Base-by-base conservation (phyloP, 1,140 invertebrate genomes). In the Drosophila biarmipes region DNA sequence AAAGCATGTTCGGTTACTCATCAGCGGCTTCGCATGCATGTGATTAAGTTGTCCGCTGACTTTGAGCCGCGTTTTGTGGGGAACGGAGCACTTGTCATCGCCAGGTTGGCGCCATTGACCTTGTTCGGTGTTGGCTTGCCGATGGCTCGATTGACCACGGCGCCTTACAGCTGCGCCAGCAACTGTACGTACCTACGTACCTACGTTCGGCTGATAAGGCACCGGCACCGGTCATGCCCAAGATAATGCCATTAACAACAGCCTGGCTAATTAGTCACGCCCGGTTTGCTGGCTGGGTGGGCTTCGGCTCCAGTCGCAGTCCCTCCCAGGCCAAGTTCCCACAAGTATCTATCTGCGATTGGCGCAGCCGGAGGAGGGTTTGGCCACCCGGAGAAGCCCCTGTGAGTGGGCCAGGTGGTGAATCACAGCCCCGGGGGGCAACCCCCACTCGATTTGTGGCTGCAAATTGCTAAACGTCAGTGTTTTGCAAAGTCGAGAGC, bases 211-310 rank as follows among this genome's bases (percentile, higher is more conserved):
- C 63, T 81, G 80, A 85, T 87, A 85, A 69, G 40, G 64, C 24
- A 24, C 66, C 62, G 63, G 42, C 62, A 34, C 49, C 58, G 67
- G 46, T 45, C 61, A 73, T 66, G 61, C 27, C 48, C 55, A 63
- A 76, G 80, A 85, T 86, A 77, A 86, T 78, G 58, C 55, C 62
- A 64, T 85, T 77, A 69, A 61, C 62, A 46, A 64, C 73, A 76
- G 59, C 17, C 31, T 27, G 49, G 42, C 64, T 63, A 69, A 64
- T 55, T 80, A 69, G 46, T 75, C 72, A 75, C 62, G 52, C 51
- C 51, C 58, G 63, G 40, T 55, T 45, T 55, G 66, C 37, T 48
- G 42, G 62, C 49, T 55, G 62, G 58, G 58, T 53, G 46, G 66
- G 34, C n/a, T 38, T 21, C 31, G 8, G 43, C n/a, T n/a, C 45